These are phyloP conservation scores for Oreochromis aureus DNA, from an alignment of 2,113 vertebrate species.

Conservation along the genomic window DNA sequence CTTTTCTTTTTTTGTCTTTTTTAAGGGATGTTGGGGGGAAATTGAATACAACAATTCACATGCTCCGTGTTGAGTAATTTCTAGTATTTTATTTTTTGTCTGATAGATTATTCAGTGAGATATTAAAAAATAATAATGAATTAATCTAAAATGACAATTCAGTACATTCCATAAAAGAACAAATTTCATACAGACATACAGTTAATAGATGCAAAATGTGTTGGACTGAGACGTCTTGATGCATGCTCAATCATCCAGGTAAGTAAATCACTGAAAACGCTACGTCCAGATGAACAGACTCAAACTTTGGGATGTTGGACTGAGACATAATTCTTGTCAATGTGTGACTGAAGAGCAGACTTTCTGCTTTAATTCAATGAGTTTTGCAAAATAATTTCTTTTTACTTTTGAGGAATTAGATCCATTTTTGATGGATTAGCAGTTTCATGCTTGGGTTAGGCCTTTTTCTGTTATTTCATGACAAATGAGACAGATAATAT, in stretches of 20 bases:
- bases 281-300: not conserved
- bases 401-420: not conserved
- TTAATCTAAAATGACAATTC: not conserved
- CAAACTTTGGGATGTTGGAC: not conserved
- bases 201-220: not conserved
- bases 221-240: not conserved
- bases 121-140: not conserved
- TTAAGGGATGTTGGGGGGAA: not conserved
- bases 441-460: not conserved
- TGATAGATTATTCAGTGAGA: not conserved
- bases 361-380: not conserved
- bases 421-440: not conserved
- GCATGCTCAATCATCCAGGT: not conserved
- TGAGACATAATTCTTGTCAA: not conserved
- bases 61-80: not conserved
- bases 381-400: not conserved
- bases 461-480: not conserved
- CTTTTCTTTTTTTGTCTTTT: not conserved
- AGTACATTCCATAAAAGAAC: not conserved
- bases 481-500: not conserved
- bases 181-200: not conserved
- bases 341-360: not conserved
- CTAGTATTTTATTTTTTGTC: not conserved
- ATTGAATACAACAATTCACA: not conserved
- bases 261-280: not conserved